Conservation (phyloP, 2,888 invertebrate species). For the Amphipyra berbera region DNA sequence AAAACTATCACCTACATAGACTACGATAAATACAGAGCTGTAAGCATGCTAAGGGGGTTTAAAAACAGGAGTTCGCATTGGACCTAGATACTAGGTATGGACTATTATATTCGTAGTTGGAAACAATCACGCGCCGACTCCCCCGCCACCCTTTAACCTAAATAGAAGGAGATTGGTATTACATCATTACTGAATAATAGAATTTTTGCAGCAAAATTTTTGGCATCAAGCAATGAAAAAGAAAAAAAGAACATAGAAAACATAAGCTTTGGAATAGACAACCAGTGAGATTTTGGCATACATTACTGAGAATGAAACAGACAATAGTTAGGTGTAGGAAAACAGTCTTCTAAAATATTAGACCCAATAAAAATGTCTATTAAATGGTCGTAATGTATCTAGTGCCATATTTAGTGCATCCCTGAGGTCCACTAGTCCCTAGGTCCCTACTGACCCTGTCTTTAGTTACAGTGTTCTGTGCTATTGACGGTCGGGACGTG, state of each 20-base stretch:
- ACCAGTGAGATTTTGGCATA: constrained; percentile 78
- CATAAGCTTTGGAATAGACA: constrained; percentile 86
- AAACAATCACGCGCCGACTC: constrained; percentile 66
- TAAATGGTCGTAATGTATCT: not conserved
- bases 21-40: constrained; percentile 46
- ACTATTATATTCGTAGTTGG: constrained; percentile 31
- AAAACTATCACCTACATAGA: constrained; percentile 51
- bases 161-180: constrained; percentile 82
- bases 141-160: constrained; percentile 80
- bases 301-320: constrained; percentile 19
- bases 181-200: constrained; percentile 81
- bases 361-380: not conserved
- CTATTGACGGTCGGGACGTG: too few species aligned
- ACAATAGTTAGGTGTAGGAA: constrained; percentile 10
- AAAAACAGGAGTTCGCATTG: constrained; percentile 30
- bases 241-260: constrained; percentile 71
- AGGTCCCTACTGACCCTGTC: too few species aligned
- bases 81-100: constrained; percentile 56
- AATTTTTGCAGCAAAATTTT: constrained; percentile 85
- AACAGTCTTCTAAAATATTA: not conserved
- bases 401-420: not conserved
- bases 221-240: constrained; percentile 88
- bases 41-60: constrained; percentile 45
- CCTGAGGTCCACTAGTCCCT: not conserved
- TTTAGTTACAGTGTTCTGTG: too few species aligned